These are phyloP conservation scores for Mellivora capensis DNA, from an alignment of 2,113 vertebrate species.

Conservation along the genomic window DNA sequence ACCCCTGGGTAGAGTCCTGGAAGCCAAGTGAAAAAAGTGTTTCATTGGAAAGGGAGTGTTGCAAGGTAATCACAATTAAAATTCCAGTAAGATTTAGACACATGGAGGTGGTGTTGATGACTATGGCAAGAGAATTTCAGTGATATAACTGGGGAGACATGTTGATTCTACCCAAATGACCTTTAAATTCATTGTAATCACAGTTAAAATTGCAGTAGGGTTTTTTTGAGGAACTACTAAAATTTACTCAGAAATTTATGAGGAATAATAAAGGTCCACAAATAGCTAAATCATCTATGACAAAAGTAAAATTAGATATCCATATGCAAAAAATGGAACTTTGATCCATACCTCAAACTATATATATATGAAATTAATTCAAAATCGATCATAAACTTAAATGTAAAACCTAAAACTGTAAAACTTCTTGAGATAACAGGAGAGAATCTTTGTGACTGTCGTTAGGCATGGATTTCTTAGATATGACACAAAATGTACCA, in stretches of 20 bases:
- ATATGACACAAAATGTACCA: background rate
- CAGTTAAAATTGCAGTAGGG: background rate
- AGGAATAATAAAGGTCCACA: background rate
- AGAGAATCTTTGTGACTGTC: background rate
- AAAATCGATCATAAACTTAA: background rate
- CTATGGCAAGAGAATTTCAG: background rate
- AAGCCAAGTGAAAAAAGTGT: background rate
- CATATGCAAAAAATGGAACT: background rate
- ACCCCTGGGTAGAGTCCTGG: background rate
- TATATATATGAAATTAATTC: background rate
- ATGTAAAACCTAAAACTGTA: background rate
- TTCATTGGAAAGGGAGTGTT: background rate
- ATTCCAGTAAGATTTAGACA: background rate
- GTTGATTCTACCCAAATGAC: background rate
- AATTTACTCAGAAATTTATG: background rate
- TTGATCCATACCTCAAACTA: background rate
- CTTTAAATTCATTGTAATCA: background rate
- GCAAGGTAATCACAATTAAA: background rate
- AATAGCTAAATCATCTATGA: background rate
- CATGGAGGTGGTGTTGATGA: background rate
- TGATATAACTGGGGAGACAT: background rate
- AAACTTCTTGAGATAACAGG: background rate
- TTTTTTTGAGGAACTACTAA: background rate
- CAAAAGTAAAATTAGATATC: background rate
- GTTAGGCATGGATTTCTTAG: background rate